phyloP scores from a whole-genome alignment of 1,140 invertebrate species.

The Homalodisca vitripennis region DNA sequence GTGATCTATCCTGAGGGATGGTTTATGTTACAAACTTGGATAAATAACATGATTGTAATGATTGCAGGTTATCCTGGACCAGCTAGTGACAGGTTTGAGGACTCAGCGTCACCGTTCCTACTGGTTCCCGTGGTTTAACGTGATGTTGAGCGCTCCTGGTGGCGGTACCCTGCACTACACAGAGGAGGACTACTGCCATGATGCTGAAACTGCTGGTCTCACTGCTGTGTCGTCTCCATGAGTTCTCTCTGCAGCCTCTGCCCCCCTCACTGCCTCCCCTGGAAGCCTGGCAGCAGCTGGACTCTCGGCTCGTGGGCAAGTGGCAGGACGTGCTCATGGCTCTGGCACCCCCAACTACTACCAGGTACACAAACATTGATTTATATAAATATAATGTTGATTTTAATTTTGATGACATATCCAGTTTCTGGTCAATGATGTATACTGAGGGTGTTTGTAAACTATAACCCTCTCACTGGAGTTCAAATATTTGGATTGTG shows the following conservation, averaged over 20 bases:
- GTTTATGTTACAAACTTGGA: too few species aligned
- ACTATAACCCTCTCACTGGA: too few species aligned
- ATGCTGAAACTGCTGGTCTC: conserved; percentile 50
- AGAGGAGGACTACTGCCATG: conserved; percentile 54
- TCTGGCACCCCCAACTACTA: conserved; percentile 46
- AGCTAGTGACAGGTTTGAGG: conserved; percentile 50
- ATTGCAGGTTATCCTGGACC: conserved; percentile 47
- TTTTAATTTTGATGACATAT: too few species aligned
- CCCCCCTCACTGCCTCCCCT: background rate
- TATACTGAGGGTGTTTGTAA: too few species aligned
- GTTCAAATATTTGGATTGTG: too few species aligned
- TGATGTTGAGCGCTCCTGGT: conserved; percentile 43
- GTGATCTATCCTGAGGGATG: too few species aligned
- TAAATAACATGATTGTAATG: background rate
- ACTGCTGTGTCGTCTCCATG: background rate
- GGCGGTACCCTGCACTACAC: conserved; percentile 44
- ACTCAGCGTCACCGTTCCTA: conserved; percentile 54
- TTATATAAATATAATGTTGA: too few species aligned
- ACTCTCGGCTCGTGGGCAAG: conserved; percentile 44
- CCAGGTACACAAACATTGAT: too few species aligned
- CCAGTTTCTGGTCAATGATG: too few species aligned
- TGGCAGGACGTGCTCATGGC: conserved; percentile 49
- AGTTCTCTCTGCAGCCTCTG: conserved; percentile 7
- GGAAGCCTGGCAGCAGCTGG: conserved; percentile 38
- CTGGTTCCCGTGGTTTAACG: conserved; percentile 54